Base-by-base conservation (phyloP, 2,797 vertebrate genomes). In the Bradypus variegatus region DNA sequence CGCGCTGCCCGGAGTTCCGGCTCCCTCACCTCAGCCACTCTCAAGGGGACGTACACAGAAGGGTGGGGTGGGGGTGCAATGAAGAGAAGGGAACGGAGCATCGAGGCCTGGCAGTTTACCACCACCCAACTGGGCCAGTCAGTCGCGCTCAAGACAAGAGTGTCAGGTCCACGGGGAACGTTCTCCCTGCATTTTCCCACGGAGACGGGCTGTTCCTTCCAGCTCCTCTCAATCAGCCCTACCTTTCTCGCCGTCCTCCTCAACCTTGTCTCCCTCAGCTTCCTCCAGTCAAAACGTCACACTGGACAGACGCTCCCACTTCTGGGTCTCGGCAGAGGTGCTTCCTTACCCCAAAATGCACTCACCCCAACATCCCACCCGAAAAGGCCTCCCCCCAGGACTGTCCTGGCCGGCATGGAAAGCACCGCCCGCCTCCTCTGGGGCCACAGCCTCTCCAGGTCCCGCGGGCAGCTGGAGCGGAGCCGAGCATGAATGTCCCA, bases 221-320 rank as follows among this genome's bases (percentile, higher is more conserved):
- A 50, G 38, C 18, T n/a, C 33, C 81, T 29, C 60, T n/a, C 60
- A 36, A 36, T 36, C 12, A 7, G 72, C 29, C 58, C 58, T 58
- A 21, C 58, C 21, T 58, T 23, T 58, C 67, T 75, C 12, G 18
- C 21, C 11, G 5, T 33, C 70, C 62, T 41, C n/a, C 11, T 31
- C 9, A 3, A 31, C 38, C 70, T 72, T 19, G 2, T 5, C 0
- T 0, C 29, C 38, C n/a, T 16, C 5, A 2, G 36, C 31, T 2
- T 31, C 10, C 72, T n/a, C 27, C 13, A 1, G 14, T 2, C 36
- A 19, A 14, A 77, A 58, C 15, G 6, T 14, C 13, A 2, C 1
- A 6, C 21, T 2, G 27, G 31, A 58, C n/a, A 36, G 58, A 11
- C 38, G 5, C n/a, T 45, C 29, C 73, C 48, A 33, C 18, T 5